These are phyloP conservation scores for Machaerirhynchus nigripectus DNA, from an alignment of 2,113 vertebrate species.

Conservation along the genomic window DNA sequence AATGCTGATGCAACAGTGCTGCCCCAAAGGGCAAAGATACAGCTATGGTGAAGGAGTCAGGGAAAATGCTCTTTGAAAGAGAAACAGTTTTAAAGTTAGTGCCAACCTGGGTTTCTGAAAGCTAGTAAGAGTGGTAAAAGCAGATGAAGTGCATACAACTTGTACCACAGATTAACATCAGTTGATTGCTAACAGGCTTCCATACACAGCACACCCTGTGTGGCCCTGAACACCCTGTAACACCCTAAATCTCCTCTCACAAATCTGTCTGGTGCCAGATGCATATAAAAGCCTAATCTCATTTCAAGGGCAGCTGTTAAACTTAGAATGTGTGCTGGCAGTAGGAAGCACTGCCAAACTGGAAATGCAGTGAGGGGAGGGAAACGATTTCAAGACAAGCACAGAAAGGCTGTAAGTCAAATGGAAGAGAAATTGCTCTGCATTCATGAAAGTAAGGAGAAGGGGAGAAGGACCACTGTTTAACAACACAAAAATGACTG, in stretches of 20 bases:
- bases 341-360: neutral
- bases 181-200: neutral
- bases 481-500: neutral
- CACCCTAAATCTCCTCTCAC: constrained; percentile 11
- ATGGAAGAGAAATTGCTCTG: neutral
- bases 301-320: constrained; percentile 27
- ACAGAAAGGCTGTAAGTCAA: neutral
- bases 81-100: neutral
- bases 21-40: neutral
- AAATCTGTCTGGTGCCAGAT: constrained; percentile 1
- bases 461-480: neutral
- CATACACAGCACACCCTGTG: neutral
- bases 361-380: neutral
- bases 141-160: neutral
- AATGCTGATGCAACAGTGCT: neutral
- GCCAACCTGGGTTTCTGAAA: neutral
- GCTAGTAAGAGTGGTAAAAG: neutral
- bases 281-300: constrained; percentile 3
- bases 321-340: neutral
- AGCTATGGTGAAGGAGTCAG: neutral
- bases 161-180: neutral
- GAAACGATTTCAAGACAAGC: neutral
- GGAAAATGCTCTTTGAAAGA: neutral
- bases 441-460: neutral
- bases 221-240: neutral